Percentiles rank a stretch among this genome's conserved stretches.
Evolutionary conservation across 2,797 vertebrate species (phyloP).

Genomic region (Acropternis orthonyx): DNA sequence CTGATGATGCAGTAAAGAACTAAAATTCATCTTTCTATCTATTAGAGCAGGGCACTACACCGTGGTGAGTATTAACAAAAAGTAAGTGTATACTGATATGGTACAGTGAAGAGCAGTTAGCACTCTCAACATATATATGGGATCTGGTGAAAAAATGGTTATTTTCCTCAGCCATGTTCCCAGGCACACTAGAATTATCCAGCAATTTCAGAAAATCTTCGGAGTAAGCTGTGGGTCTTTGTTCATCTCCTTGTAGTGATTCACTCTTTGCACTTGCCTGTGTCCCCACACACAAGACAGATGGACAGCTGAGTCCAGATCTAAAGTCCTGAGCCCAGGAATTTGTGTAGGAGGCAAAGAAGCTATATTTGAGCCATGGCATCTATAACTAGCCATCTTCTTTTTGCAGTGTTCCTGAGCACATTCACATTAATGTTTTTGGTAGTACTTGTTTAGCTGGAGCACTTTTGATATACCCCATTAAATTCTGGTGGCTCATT

Average conservation of each 20-base stretch:
- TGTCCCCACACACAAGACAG: background rate
- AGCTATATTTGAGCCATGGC: background rate
- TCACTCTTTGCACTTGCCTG: background rate
- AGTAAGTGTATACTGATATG: background rate
- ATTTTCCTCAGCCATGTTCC: background rate
- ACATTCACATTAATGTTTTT: accelerated
- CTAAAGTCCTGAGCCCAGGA: background rate
- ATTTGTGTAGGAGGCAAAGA: background rate
- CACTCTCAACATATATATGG: accelerated
- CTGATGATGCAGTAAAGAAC: background rate
- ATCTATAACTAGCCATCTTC: background rate
- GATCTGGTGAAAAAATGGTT: background rate
- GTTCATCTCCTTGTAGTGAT: background rate
- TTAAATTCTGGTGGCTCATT: background rate
- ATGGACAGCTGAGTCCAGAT: background rate
- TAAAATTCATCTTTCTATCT: background rate
- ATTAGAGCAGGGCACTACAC: background rate
- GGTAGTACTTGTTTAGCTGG: background rate
- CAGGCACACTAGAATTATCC: background rate
- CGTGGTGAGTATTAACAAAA: background rate
- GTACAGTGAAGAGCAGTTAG: background rate
- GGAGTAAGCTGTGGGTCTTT: background rate
- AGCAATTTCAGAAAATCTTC: background rate
- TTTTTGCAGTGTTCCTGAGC: background rate
- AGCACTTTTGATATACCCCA: background rate